Conservation (phyloP, 2,797 vertebrate genomes). For the Crypturellus tataupa region DNA sequence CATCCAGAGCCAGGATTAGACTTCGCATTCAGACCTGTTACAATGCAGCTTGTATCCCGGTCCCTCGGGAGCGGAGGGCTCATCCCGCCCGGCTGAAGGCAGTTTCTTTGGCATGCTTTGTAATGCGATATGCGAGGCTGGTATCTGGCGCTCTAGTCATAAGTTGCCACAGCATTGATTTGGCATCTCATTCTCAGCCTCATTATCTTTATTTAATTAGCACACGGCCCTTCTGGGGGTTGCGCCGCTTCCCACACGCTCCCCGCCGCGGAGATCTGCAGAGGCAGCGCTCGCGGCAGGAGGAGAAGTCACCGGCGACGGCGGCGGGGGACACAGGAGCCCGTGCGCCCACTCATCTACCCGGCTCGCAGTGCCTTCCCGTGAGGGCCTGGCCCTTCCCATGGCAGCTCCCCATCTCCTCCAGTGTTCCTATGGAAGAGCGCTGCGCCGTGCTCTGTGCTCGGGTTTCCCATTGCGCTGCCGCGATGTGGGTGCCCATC, state of each 20-base stretch:
- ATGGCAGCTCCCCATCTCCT: background rate
- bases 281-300: background rate
- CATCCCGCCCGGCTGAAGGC: conserved; percentile 50
- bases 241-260: conserved; percentile 48
- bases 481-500: background rate
- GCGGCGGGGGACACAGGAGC: background rate
- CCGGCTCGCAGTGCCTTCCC: background rate
- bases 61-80: conserved; percentile 21
- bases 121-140: conserved; percentile 47
- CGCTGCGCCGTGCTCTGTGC: too few species aligned
- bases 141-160: conserved; percentile 49
- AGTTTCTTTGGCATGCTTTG: conserved; percentile 65
- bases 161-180: conserved; percentile 72
- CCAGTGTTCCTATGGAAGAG: background rate
- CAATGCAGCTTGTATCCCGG: conserved; percentile 38
- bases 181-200: conserved; percentile 67
- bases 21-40: conserved; percentile 55
- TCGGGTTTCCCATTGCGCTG: background rate
- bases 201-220: conserved; percentile 73
- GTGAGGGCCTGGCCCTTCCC: background rate
- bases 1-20: conserved; percentile 73
- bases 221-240: conserved; percentile 61
- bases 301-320: background rate
- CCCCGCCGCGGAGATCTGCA: background rate
- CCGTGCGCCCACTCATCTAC: too few species aligned